Evolutionary conservation across 2,797 vertebrate genomes (phyloP).

Genomic region (Gallinago nigripennis): DNA sequence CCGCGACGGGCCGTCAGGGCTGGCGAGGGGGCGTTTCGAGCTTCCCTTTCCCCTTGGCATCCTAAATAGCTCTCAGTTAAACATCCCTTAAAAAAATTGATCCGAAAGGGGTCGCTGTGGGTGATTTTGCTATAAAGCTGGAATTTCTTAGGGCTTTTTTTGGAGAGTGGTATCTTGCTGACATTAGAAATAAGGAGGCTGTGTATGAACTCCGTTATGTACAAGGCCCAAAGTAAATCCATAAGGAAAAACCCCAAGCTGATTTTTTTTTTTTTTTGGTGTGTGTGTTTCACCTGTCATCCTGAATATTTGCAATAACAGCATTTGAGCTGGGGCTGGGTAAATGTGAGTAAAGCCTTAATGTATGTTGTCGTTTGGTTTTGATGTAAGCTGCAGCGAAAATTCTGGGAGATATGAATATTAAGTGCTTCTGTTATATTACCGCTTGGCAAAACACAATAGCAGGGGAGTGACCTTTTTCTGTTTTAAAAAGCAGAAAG

Average conservation of each 20-base stretch:
- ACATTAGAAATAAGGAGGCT: not conserved
- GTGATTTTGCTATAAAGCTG: not conserved
- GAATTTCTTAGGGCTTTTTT: not conserved
- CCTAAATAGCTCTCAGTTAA: fast-evolving
- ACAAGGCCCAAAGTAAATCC: not conserved
- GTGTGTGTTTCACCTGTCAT: fast-evolving
- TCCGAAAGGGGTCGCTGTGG: fast-evolving
- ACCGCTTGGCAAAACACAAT: not conserved
- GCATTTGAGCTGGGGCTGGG: not conserved
- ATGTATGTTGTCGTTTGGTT: fast-evolving
- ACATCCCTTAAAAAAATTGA: fast-evolving
- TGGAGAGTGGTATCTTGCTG: not conserved
- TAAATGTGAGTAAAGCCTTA: not conserved
- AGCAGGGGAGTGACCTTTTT: not conserved
- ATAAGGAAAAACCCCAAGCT: fast-evolving
- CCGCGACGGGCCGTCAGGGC: too few species aligned
- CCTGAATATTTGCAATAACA: not conserved
- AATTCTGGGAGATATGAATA: not conserved
- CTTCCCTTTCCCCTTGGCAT: fast-evolving
- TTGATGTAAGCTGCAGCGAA: not conserved
- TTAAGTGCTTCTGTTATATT: not conserved
- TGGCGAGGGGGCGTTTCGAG: fast-evolving
- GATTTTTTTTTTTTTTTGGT: too few species aligned
- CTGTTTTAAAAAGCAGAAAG: not conserved
- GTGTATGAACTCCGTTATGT: fast-evolving